Evolutionary conservation across 2,888 invertebrate species (phyloP).

Genomic region (Drosophila yooni): DNA sequence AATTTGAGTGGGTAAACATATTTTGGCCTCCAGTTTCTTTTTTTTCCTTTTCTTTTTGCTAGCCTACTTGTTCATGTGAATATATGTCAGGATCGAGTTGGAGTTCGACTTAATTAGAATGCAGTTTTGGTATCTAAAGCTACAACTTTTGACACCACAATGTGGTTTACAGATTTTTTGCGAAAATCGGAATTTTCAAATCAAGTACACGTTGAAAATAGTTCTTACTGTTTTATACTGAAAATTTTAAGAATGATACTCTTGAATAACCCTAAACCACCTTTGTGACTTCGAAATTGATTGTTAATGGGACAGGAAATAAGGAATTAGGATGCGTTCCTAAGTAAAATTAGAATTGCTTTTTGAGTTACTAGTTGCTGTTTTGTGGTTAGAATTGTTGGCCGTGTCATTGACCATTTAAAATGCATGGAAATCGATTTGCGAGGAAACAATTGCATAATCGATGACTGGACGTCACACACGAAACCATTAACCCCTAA

Average conservation of each 20-base stretch:
- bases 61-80: constrained; percentile 20
- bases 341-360: constrained; percentile 24
- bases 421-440: constrained; percentile 74
- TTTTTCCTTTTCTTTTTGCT: neutral
- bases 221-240: neutral
- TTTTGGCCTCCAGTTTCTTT: constrained; percentile 28
- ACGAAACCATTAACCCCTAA: constrained; percentile 43
- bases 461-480: constrained; percentile 57
- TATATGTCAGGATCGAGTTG: constrained; percentile 34
- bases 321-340: neutral
- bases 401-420: constrained; percentile 60
- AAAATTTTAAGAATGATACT: neutral
- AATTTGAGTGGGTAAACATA: constrained; percentile 78
- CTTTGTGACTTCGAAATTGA: neutral
- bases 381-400: neutral
- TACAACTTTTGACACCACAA: constrained; percentile 59
- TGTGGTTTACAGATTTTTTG: neutral
- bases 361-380: constrained; percentile 11
- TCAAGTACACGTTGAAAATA: too few relatives aligned
- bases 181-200: too few relatives aligned
- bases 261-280: neutral
- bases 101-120: constrained; percentile 54
- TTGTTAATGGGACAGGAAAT: neutral
- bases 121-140: constrained; percentile 21
- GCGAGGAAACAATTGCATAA: constrained; percentile 68